phyloP scores from a whole-genome alignment of 2,888 invertebrate genomes.

The Drosophila bunnanda region DNA sequence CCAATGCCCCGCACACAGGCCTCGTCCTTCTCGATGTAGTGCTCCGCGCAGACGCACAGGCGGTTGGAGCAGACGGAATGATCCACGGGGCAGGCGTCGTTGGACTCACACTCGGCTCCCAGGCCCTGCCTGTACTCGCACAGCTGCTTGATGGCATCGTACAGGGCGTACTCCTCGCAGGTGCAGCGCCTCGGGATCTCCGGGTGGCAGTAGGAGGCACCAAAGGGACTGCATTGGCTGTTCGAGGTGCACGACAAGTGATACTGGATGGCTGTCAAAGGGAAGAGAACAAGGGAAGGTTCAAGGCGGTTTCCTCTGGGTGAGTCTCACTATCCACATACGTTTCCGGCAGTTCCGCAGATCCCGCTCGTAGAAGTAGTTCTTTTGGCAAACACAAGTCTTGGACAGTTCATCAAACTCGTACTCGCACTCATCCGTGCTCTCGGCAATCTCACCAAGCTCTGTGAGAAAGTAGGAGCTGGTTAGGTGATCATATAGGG shows the following conservation, averaged over 20 bases:
- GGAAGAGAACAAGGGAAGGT: neutral
- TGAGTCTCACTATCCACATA: slow-evolving; percentile 53
- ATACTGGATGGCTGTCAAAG: slow-evolving; percentile 75
- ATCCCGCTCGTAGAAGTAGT: slow-evolving; percentile 81
- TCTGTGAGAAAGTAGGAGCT: slow-evolving; percentile 57
- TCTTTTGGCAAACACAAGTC: slow-evolving; percentile 83
- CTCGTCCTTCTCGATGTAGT: slow-evolving; percentile 73
- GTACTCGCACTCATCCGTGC: slow-evolving; percentile 81
- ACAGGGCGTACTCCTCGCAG: slow-evolving; percentile 82
- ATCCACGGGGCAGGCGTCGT: slow-evolving; percentile 73
- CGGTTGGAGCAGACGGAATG: slow-evolving; percentile 82
- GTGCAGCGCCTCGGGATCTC: slow-evolving; percentile 81
- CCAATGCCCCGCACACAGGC: slow-evolving; percentile 81
- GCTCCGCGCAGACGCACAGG: slow-evolving; percentile 78
- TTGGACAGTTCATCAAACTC: slow-evolving; percentile 77
- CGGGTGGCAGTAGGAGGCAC: slow-evolving; percentile 76
- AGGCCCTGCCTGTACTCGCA: slow-evolving; percentile 82
- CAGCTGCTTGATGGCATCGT: slow-evolving; percentile 79
- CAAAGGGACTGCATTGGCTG: slow-evolving; percentile 84
- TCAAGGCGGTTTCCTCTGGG: neutral
- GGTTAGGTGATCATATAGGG: neutral
- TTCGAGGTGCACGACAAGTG: slow-evolving; percentile 82
- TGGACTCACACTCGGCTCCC: slow-evolving; percentile 81
- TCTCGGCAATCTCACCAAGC: slow-evolving; percentile 83
- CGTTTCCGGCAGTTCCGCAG: slow-evolving; percentile 83